These are phyloP conservation scores for Eira barbara DNA, from an alignment of 2,113 vertebrate genomes.

Conservation along the genomic window DNA sequence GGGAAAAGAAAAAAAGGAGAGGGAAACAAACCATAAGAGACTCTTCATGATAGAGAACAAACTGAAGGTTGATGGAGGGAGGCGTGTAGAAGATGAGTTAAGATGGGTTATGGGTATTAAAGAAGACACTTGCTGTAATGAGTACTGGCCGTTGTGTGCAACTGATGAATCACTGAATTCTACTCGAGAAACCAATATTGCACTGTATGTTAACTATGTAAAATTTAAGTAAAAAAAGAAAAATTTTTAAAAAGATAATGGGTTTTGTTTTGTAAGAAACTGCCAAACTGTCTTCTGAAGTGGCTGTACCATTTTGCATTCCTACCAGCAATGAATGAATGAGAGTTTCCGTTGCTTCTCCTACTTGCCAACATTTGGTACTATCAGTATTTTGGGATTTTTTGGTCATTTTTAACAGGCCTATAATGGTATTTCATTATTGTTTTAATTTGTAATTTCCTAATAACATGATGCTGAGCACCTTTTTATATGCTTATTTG, in stretches of 20 bases:
- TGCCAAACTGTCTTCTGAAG: not conserved
- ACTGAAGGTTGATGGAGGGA: not conserved
- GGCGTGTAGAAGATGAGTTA: not conserved
- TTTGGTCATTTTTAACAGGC: not conserved
- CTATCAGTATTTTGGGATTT: not conserved
- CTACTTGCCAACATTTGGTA: not conserved
- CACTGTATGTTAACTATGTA: not conserved
- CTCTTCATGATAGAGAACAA: not conserved
- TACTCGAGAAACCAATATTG: not conserved
- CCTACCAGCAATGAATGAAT: not conserved
- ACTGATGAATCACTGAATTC: not conserved
- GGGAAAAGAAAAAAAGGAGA: not conserved
- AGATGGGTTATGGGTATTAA: not conserved
- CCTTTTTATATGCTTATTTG: not conserved
- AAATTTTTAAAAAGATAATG: not conserved
- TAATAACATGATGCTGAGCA: not conserved
- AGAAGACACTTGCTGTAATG: not conserved
- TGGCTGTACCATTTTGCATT: not conserved
- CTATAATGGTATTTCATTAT: not conserved
- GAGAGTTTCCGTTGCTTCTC: not conserved
- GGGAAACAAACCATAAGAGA: not conserved
- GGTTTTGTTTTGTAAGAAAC: not conserved
- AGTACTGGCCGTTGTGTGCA: not conserved
- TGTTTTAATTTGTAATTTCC: not conserved
- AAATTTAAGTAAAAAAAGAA: not conserved